phyloP scores from a whole-genome alignment of 2,797 vertebrate genomes.

The Muscicapa comitata region DNA sequence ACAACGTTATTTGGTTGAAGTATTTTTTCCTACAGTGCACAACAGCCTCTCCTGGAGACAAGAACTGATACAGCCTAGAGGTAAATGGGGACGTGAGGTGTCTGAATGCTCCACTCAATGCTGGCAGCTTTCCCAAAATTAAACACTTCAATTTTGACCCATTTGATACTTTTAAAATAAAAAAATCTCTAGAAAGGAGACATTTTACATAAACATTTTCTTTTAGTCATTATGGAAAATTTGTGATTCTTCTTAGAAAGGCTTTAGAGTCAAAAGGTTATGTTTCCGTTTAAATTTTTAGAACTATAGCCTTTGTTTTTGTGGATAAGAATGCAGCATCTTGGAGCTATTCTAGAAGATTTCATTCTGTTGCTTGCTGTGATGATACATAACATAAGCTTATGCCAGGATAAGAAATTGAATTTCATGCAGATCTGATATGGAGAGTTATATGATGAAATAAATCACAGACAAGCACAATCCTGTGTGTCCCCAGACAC shows the following conservation, averaged over 20 bases:
- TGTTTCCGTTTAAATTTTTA: not conserved
- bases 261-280: not conserved
- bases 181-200: not conserved
- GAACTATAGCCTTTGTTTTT: not conserved
- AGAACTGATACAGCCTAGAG: conserved; percentile 16
- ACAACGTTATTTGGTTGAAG: not conserved
- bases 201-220: not conserved
- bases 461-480: not conserved
- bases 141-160: not conserved
- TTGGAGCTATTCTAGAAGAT: not conserved
- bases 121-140: not conserved
- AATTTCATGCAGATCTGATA: not conserved
- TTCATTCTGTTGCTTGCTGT: not conserved
- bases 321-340: not conserved
- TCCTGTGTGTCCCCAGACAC: not conserved
- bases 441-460: not conserved
- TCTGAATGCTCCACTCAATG: not conserved
- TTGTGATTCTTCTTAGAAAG: not conserved
- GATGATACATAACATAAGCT: not conserved
- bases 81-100: not conserved
- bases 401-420: not conserved
- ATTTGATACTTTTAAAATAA: not conserved
- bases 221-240: not conserved
- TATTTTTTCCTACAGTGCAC: not conserved
- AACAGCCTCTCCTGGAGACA: conserved; percentile 10